Conservation (phyloP, 2,113 vertebrate species). For the Pandion haliaetus region DNA sequence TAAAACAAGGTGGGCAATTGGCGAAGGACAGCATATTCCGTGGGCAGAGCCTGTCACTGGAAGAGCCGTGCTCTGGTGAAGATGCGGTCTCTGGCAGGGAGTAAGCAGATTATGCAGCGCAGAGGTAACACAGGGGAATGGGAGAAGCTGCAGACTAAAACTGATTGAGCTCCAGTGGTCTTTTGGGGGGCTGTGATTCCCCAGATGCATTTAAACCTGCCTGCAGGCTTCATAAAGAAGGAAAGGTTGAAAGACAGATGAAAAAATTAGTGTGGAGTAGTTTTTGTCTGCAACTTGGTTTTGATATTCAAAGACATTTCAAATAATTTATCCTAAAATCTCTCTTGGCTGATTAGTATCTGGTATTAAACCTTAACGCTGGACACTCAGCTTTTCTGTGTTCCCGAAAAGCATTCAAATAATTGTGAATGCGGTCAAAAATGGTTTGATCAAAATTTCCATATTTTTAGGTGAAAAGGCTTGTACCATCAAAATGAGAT, state of each 20-base stretch:
- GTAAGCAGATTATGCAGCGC: accelerated
- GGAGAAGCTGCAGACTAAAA: background rate
- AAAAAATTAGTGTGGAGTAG: background rate
- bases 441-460: background rate
- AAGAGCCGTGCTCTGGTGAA: background rate
- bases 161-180: background rate
- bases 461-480: background rate
- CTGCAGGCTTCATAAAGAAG: background rate
- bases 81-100: background rate
- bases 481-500: background rate
- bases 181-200: background rate
- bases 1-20: background rate
- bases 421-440: background rate
- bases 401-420: background rate
- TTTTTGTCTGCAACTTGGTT: background rate
- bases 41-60: background rate
- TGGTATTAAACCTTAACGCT: background rate
- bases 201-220: background rate
- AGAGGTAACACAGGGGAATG: accelerated
- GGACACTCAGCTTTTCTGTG: background rate
- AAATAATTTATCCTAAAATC: background rate
- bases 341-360: background rate
- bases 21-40: background rate
- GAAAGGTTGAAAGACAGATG: background rate
- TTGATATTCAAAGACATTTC: background rate